Percentiles rank a stretch among this genome's conserved stretches.
Evolutionary conservation across 1,140 invertebrate genomes (phyloP).

Genomic region (Oncopeltus fasciatus): DNA sequence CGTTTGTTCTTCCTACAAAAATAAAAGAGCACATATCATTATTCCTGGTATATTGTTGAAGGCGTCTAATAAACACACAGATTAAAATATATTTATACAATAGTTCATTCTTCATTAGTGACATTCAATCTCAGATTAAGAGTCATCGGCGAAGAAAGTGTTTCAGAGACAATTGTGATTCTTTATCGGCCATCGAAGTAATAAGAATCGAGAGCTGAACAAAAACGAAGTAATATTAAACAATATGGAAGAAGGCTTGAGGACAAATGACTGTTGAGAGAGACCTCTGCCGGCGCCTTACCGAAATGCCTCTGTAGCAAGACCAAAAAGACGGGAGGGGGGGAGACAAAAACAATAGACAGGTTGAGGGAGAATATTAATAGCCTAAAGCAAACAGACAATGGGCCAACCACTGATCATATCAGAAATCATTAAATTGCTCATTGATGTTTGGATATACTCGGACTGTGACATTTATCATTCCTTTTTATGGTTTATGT

Average conservation of each 20-base stretch:
- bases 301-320: not conserved
- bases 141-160: no score
- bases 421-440: constrained; percentile 6
- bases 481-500: not conserved
- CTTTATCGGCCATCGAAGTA: not conserved
- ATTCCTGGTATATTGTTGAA: no score
- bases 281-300: no score
- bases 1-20: no score
- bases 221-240: not conserved
- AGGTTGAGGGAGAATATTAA: not conserved
- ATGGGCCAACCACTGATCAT: not conserved
- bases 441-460: not conserved
- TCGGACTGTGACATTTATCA: not conserved
- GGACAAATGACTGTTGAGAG: not conserved
- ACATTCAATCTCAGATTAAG: no score
- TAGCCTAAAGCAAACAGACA: constrained; percentile 6
- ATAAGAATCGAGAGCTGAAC: not conserved
- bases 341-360: not conserved
- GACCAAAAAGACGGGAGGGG: not conserved
- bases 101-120: no score
- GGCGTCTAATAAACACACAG: no score
- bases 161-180: not conserved
- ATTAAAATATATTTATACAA: no score
- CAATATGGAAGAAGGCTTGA: not conserved
- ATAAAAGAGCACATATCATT: no score